Evolutionary conservation across 2,113 vertebrate genomes (phyloP).

Genomic region (Rhombomys opimus): DNA sequence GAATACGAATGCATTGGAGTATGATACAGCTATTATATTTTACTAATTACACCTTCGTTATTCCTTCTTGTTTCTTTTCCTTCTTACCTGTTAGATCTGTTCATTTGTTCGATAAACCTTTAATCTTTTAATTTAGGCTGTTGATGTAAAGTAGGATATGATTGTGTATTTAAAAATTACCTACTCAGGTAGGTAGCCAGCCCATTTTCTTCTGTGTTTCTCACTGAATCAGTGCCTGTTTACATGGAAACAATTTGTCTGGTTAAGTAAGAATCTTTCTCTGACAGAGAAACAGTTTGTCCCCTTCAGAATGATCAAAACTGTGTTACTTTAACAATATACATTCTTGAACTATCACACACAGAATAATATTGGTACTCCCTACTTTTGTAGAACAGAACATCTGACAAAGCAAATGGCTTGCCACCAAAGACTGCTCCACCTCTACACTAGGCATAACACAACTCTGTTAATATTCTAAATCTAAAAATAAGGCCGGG

Average conservation of each 20-base stretch:
- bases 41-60: not conserved
- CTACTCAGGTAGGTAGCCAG: not conserved
- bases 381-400: slow-evolving; percentile 2
- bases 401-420: slow-evolving; percentile 27
- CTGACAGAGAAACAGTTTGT: slow-evolving; percentile 27
- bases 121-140: slow-evolving; percentile 33
- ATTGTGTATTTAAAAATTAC: slow-evolving; percentile 53
- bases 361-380: not conserved
- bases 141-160: slow-evolving; percentile 21
- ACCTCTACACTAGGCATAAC: not conserved
- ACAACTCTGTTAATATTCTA: not conserved
- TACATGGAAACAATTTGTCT: not conserved
- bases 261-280: not conserved
- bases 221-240: not conserved
- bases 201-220: slow-evolving; percentile 21
- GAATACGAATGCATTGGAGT: not conserved
- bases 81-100: slow-evolving; percentile 14
- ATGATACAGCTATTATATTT: not conserved
- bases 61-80: slow-evolving; percentile 29
- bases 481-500: slow-evolving; percentile 8
- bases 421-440: not conserved
- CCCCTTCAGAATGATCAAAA: slow-evolving; percentile 5
- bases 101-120: slow-evolving; percentile 38
- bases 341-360: not conserved
- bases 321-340: not conserved